A percentile compares a stretch with the other conserved stretches of the same genome.
Conservation (phyloP, 2,888 invertebrate species). For the Theretra japonica region DNA sequence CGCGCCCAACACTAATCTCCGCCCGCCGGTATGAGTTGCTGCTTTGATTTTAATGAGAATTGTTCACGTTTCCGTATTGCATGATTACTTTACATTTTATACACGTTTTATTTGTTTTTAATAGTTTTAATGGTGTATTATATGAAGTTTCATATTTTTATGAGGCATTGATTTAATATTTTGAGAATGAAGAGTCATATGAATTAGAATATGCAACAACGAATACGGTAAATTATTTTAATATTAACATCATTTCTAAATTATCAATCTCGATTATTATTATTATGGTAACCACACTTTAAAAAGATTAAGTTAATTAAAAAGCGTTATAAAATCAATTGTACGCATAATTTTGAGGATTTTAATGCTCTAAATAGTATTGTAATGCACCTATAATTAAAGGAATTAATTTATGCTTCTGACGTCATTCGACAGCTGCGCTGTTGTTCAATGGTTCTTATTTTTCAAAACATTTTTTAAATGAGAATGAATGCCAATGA, state of each 20-base stretch:
- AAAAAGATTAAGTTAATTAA: too few relatives aligned
- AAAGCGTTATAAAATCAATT: neutral
- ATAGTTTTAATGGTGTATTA: neutral
- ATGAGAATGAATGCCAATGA: too few relatives aligned
- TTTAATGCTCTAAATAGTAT: neutral
- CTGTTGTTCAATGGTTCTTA: neutral
- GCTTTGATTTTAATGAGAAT: conserved; percentile 4
- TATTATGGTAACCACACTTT: too few relatives aligned
- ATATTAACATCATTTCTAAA: neutral
- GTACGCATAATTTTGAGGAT: neutral
- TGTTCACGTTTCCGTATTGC: neutral
- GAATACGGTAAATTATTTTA: neutral
- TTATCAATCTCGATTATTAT: too few relatives aligned
- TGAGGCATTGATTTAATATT: too few relatives aligned
- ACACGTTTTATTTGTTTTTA: neutral
- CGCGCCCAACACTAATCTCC: conserved; percentile 55
- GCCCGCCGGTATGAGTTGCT: conserved; percentile 20
- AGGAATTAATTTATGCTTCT: neutral
- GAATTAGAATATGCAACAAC: too few relatives aligned
- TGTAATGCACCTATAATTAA: neutral
- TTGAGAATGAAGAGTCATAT: too few relatives aligned
- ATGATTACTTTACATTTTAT: neutral
- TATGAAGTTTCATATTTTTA: too few relatives aligned
- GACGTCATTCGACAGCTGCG: neutral
- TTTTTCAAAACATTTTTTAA: too few relatives aligned